A percentile compares a stretch with the other conserved stretches of the same genome.
Conservation (phyloP, 2,113 vertebrate species). For the Alexandromys fortis region DNA sequence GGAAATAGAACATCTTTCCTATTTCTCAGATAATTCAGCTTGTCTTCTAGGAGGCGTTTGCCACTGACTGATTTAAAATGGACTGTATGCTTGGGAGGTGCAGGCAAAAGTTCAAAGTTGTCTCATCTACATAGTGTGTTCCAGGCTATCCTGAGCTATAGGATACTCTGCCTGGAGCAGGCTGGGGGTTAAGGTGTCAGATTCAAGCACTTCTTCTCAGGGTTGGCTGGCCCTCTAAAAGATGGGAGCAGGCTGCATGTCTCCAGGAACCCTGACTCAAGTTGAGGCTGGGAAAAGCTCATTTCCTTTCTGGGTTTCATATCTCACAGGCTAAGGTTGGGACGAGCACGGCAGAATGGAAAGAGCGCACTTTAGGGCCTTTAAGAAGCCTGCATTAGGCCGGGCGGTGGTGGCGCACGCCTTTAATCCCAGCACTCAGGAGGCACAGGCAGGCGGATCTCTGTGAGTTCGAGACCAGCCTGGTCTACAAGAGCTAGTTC, state of each 20-base stretch:
- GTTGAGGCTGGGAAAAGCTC: neutral
- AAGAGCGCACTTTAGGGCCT: neutral
- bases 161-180: neutral
- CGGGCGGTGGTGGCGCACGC: no score
- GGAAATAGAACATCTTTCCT: conserved; percentile 79
- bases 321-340: neutral
- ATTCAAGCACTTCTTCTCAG: conserved; percentile 67
- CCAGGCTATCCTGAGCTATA: neutral
- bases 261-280: neutral
- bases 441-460: no score
- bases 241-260: neutral
- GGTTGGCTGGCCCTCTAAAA: neutral
- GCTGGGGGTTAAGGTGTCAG: neutral
- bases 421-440: no score
- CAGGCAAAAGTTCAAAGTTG: neutral
- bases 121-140: neutral
- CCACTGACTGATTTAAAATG: conserved; percentile 84
- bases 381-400: neutral
- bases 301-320: neutral
- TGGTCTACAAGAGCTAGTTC: no score
- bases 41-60: conserved; percentile 73
- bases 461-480: no score
- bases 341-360: neutral
- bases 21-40: conserved; percentile 83
- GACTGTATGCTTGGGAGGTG: neutral